A percentile compares a stretch with the other conserved stretches of the same genome.
Conservation (phyloP, 2,888 invertebrate genomes). For the Pseudococcus jackbeardsleyi region DNA sequence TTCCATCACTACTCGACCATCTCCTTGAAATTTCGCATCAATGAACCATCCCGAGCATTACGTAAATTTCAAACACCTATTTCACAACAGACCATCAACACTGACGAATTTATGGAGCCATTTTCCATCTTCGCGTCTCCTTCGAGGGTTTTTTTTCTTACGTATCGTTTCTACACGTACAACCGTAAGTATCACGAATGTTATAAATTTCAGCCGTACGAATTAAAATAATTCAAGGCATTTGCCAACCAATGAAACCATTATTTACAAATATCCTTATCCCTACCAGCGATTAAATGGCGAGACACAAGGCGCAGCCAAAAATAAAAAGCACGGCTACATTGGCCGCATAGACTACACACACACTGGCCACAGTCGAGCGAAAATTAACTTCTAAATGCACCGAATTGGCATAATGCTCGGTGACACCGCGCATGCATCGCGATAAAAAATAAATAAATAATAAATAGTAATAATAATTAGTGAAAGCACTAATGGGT, state of each 20-base stretch:
- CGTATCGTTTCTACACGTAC: not conserved
- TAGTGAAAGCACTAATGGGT: constrained; percentile 12
- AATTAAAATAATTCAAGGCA: constrained; percentile 44
- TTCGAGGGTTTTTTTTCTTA: not conserved
- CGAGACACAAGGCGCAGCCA: constrained; percentile 40
- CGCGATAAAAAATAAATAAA: constrained; percentile 27
- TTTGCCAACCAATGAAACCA: constrained; percentile 28
- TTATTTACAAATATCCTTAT: constrained; percentile 52
- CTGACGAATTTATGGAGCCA: too few relatives aligned
- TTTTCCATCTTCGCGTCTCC: too few relatives aligned
- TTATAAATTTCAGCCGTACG: constrained; percentile 1
- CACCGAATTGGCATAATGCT: not conserved
- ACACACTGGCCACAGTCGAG: not conserved
- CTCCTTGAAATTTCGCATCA: too few relatives aligned
- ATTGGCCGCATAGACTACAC: not conserved
- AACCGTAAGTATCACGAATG: not conserved
- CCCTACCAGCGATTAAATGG: constrained; percentile 38
- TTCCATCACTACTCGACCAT: too few relatives aligned
- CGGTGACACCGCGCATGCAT: constrained; percentile 17
- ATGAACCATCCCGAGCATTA: too few relatives aligned
- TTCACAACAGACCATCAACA: too few relatives aligned
- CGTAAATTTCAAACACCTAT: too few relatives aligned
- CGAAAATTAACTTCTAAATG: constrained; percentile 28
- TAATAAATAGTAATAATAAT: constrained; percentile 27
- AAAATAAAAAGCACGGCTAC: constrained; percentile 45